Base-by-base conservation (phyloP, 2,888 invertebrate species). In the Raillietiella orientalis region DNA sequence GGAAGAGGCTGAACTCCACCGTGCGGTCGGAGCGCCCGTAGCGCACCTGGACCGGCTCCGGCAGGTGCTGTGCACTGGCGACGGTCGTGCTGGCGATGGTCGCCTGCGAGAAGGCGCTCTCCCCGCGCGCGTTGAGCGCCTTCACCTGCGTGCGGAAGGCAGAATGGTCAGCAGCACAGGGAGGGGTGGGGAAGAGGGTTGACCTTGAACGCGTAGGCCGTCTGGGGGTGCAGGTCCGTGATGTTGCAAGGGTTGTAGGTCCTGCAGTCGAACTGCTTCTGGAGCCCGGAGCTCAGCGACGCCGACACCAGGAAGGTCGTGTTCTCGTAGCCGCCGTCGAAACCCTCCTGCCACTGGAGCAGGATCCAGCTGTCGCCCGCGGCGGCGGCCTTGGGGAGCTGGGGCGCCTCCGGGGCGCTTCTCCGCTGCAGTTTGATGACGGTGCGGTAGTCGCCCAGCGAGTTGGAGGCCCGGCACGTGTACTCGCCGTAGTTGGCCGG, bases 241-340 rank as follows among this genome's bases (percentile, higher is more conserved):
- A 82, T 67, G 40, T 75, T 77, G 49, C 82, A 82, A 1, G 79
- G 79, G 41, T 75, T 72, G 33, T 62, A 60, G 17, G 64, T 59
- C 29, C 69, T 66, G 40, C 82, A 82, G 44, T 77, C 75, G 30
- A 67, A 62, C 44, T n/a, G 6, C 19, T 8, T 17, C n/a, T 17
- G 6, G n/a, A 8, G 19, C 6, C 19, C 6, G n/a, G 19, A 17
- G 19, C n/a, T n/a, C n/a, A 8, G 6, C 19, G n/a, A n/a, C n/a
- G 64, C 60, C n/a, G 75, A 66, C 39, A 71, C n/a, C n/a, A n/a
- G 71, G 47, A 71, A 75, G 41, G 74, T 75, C 1, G 77, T 79
- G 37, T 66, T 71, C 24, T 62, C 59, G 28, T 75, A 48, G 0
- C 82, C 82, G 0, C 82, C 82, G 43, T 82, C 72, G 42, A 82